Percentiles rank a stretch among this genome's conserved stretches.
Evolutionary conservation across 92 coral and sea anemone species (phyloP).

Genomic region (Galaxea fascicularis): DNA sequence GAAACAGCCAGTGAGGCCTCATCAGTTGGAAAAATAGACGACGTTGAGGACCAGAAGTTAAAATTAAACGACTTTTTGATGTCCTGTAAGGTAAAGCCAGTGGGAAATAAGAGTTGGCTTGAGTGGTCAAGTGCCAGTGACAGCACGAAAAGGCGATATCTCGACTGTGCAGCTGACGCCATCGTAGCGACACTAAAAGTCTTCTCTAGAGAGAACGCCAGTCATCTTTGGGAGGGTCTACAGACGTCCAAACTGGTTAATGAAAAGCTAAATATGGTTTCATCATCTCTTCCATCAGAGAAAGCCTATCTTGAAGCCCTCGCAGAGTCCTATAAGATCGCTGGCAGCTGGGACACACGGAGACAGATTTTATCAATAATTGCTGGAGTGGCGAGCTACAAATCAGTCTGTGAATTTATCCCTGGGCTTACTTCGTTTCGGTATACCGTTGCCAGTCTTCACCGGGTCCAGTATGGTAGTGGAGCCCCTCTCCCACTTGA

Average conservation of each 20-base stretch:
- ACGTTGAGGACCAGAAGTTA: slow-evolving; percentile 14
- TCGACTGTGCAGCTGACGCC: slow-evolving; percentile 27
- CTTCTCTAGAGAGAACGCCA: slow-evolving; percentile 30
- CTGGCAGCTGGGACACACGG: slow-evolving; percentile 49
- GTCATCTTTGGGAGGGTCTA: slow-evolving; percentile 35
- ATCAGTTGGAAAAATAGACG: slow-evolving; percentile 16
- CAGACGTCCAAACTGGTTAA: slow-evolving; percentile 27
- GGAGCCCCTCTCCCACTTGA: slow-evolving; percentile 64
- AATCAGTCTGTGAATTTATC: slow-evolving; percentile 6
- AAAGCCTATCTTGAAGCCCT: slow-evolving; percentile 40
- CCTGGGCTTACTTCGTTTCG: slow-evolving; percentile 72
- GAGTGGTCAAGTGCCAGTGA: slow-evolving; percentile 56
- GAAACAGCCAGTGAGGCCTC: slow-evolving; percentile 31
- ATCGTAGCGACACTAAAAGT: slow-evolving; percentile 19
- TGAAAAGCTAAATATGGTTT: slow-evolving; percentile 18
- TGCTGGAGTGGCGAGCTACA: slow-evolving; percentile 50
- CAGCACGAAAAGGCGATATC: slow-evolving; percentile 28
- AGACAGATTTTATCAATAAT: slow-evolving; percentile 42
- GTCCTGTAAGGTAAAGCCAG: not conserved
- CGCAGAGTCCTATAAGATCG: slow-evolving; percentile 18
- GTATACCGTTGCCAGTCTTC: slow-evolving; percentile 58
- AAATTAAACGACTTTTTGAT: slow-evolving; percentile 31
- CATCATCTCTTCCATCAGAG: slow-evolving; percentile 47
- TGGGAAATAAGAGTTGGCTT: slow-evolving; percentile 39
- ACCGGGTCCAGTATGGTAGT: slow-evolving; percentile 65